These are phyloP conservation scores for Panzeria rudis DNA, from an alignment of 2,888 invertebrate genomes.

Conservation along the genomic window DNA sequence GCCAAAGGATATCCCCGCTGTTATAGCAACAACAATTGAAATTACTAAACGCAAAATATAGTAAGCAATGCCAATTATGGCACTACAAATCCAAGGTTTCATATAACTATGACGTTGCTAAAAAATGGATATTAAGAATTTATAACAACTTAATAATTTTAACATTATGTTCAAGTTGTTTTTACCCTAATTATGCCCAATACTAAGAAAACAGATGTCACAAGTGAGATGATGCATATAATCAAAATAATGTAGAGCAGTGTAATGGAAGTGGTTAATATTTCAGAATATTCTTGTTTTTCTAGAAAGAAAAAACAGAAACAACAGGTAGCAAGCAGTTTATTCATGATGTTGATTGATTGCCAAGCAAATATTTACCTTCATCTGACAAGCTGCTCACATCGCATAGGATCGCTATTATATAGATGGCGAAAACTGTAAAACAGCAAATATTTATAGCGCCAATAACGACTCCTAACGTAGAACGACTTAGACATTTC, in stretches of 20 bases:
- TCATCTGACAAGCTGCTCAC: slow-evolving; percentile 13
- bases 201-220: slow-evolving; percentile 33
- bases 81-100: slow-evolving; percentile 52
- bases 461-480: slow-evolving; percentile 42
- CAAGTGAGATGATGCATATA: slow-evolving; percentile 15
- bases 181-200: slow-evolving; percentile 49
- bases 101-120: slow-evolving; percentile 41
- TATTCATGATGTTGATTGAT: neutral
- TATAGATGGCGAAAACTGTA: slow-evolving; percentile 17
- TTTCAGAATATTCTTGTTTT: neutral
- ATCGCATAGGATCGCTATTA: neutral
- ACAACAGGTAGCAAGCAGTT: slow-evolving; percentile 1
- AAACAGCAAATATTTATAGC: slow-evolving; percentile 30
- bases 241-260: slow-evolving; percentile 39
- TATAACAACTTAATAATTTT: neutral
- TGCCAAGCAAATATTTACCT: slow-evolving; percentile 15
- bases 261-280: slow-evolving; percentile 14
- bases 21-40: neutral
- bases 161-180: neutral
- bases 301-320: slow-evolving; percentile 15
- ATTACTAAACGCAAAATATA: slow-evolving; percentile 30
- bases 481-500: slow-evolving; percentile 46
- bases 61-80: slow-evolving; percentile 18
- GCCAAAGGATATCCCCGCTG: neutral
- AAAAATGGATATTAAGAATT: neutral